These are phyloP conservation scores for Lithobates sylvaticus DNA, from an alignment of 2,797 vertebrate genomes.

Conservation along the genomic window DNA sequence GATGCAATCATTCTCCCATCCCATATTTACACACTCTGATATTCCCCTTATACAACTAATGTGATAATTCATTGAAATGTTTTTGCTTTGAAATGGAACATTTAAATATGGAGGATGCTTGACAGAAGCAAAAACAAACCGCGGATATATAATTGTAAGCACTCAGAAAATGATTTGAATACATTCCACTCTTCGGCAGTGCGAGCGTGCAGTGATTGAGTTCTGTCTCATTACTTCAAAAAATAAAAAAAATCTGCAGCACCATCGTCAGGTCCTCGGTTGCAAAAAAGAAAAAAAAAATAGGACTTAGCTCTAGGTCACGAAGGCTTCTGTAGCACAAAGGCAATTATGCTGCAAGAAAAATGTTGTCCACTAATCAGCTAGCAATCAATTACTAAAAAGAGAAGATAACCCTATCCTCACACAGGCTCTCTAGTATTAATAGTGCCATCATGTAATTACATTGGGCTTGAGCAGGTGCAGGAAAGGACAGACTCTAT, in stretches of 20 bases:
- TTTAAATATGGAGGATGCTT: constrained; percentile 64
- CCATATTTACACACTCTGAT: constrained; percentile 58
- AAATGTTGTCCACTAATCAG: constrained; percentile 84
- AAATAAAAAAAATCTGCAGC: constrained; percentile 64
- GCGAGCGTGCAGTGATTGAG: constrained; percentile 70
- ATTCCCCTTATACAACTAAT: constrained; percentile 60
- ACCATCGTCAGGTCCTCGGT: constrained; percentile 71
- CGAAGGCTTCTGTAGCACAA: constrained; percentile 76
- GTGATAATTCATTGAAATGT: constrained; percentile 55
- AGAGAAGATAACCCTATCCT: constrained; percentile 81
- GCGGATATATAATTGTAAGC: constrained; percentile 64
- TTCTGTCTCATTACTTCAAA: constrained; percentile 78
- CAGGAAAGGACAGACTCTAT: constrained; percentile 80
- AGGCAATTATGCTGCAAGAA: constrained; percentile 81
- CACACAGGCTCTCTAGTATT: constrained; percentile 79
- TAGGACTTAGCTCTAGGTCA: constrained; percentile 74
- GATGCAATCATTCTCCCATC: constrained; percentile 53
- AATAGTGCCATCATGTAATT: constrained; percentile 85
- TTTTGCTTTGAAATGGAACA: constrained; percentile 53
- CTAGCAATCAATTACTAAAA: constrained; percentile 84
- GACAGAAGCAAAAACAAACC: constrained; percentile 60
- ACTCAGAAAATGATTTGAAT: constrained; percentile 70
- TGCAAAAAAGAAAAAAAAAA: constrained; percentile 51
- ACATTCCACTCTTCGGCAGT: constrained; percentile 72
- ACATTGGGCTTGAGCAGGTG: constrained; percentile 82